Conservation (phyloP, 2,888 invertebrate genomes). For the Drosophila fungiperda region DNA sequence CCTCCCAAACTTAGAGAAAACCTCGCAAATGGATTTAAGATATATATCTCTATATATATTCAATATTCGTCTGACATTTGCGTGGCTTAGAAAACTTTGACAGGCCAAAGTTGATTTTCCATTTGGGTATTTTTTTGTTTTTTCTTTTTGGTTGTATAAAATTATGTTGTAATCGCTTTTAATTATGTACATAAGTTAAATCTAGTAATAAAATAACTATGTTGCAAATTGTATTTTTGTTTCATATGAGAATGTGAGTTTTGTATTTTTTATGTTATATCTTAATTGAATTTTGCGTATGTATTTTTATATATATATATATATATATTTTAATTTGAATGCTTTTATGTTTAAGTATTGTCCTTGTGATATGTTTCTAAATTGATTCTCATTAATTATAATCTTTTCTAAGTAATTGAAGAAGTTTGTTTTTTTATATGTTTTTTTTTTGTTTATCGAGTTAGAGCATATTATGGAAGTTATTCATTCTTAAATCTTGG, state of each 20-base stretch:
- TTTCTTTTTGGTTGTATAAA: constrained; percentile 59
- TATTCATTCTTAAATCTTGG: constrained; percentile 70
- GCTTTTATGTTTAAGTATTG: constrained; percentile 84
- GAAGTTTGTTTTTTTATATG: constrained; percentile 59
- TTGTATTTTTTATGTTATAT: constrained; percentile 24
- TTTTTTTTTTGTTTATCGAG: constrained; percentile 55
- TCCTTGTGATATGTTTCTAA: constrained; percentile 85
- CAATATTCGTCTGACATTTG: constrained; percentile 32
- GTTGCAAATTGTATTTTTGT: constrained; percentile 62
- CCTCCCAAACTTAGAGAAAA: constrained; percentile 21
- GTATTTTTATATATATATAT: constrained; percentile 37
- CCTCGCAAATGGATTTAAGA: constrained; percentile 32
- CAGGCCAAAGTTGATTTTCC: constrained; percentile 54
- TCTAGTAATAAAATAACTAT: constrained; percentile 77
- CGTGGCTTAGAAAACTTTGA: constrained; percentile 44
- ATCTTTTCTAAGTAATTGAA: constrained; percentile 81
- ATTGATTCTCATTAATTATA: constrained; percentile 77
- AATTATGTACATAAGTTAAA: constrained; percentile 63
- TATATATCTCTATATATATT: background rate
- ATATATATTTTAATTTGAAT: constrained; percentile 68
- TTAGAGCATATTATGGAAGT: constrained; percentile 78
- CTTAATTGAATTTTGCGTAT: constrained; percentile 51
- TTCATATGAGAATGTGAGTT: constrained; percentile 57
- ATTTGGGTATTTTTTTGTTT: constrained; percentile 45
- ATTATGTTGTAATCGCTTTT: constrained; percentile 61